A percentile compares a stretch with the other conserved stretches of the same genome.
Conservation (phyloP, 2,888 invertebrate genomes). For the Drosophila borealis region DNA sequence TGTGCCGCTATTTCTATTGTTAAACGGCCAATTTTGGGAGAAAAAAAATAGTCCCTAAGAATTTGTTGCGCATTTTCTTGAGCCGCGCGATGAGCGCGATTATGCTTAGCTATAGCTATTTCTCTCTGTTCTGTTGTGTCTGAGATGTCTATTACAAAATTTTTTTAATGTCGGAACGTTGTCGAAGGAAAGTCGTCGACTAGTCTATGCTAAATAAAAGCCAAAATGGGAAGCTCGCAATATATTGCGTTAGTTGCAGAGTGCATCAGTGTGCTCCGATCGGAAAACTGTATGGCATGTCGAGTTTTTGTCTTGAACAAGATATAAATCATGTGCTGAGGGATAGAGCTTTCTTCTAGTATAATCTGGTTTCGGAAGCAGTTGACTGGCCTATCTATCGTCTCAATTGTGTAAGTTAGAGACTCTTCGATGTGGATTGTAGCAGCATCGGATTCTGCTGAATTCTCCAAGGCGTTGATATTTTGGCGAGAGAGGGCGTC, state of each 20-base stretch:
- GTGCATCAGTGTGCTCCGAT: too few relatives aligned
- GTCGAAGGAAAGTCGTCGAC: background rate
- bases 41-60: background rate
- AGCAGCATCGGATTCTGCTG: too few relatives aligned
- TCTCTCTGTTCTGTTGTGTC: too few relatives aligned
- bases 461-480: background rate
- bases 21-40: too few relatives aligned
- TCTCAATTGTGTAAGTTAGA: too few relatives aligned
- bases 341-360: background rate
- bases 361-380: background rate
- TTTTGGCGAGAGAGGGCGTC: background rate
- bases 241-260: too few relatives aligned
- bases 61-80: constrained; percentile 4
- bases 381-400: background rate
- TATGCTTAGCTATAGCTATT: too few relatives aligned
- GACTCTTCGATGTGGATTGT: too few relatives aligned
- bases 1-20: too few relatives aligned
- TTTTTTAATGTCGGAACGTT: background rate
- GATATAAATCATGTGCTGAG: background rate
- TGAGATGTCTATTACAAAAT: too few relatives aligned
- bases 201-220: background rate
- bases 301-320: background rate
- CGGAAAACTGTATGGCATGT: background rate
- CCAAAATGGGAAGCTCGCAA: too few relatives aligned
- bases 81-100: too few relatives aligned